These are phyloP conservation scores for Thunnus maccoyii DNA, from an alignment of 2,113 vertebrate genomes.

Conservation along the genomic window DNA sequence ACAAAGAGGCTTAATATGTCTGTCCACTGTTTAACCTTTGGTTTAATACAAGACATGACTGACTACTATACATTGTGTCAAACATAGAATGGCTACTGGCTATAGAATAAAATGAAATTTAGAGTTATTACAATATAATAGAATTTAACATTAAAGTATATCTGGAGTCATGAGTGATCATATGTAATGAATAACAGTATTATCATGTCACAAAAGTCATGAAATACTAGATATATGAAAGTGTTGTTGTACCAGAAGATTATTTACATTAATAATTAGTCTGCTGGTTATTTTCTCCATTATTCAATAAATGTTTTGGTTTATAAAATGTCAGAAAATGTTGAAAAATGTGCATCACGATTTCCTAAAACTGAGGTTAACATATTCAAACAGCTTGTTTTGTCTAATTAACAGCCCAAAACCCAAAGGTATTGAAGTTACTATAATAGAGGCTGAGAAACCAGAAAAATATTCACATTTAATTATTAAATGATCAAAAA, in stretches of 20 bases:
- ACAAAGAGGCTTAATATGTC: conserved; percentile 76
- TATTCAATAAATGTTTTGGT: too few species aligned
- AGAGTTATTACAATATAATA: neutral
- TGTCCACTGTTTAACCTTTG: conserved; percentile 58
- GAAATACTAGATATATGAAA: too few species aligned
- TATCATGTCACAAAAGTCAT: neutral
- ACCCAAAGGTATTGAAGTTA: neutral
- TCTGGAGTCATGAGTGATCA: neutral
- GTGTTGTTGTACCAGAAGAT: too few species aligned
- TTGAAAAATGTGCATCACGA: too few species aligned
- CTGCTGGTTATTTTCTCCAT: neutral
- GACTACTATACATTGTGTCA: neutral
- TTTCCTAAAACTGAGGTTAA: too few species aligned
- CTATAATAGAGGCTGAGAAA: neutral
- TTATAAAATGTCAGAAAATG: too few species aligned
- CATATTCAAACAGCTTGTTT: too few species aligned
- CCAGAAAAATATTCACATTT: neutral
- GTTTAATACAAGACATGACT: conserved; percentile 13
- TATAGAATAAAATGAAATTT: neutral
- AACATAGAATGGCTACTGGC: neutral
- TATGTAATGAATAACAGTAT: neutral
- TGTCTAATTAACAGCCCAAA: neutral
- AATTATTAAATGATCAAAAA: too few species aligned
- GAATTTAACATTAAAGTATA: neutral
- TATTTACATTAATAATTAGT: too few species aligned